These are phyloP conservation scores for Palloptera scutellata DNA, from an alignment of 2,888 invertebrate genomes.

Conservation along the genomic window DNA sequence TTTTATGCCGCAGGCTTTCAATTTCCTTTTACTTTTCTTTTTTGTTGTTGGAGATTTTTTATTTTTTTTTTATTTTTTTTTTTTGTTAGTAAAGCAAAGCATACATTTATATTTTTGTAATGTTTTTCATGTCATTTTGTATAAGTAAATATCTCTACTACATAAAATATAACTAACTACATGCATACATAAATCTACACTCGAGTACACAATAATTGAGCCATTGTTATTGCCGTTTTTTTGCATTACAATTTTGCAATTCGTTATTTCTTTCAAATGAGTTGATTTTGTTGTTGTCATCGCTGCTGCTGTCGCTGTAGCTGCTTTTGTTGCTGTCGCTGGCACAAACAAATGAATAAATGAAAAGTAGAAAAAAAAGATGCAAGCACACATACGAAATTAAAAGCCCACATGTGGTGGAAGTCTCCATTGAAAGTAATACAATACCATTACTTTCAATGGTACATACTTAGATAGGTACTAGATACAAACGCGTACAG, in stretches of 20 bases:
- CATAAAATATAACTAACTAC: too few relatives aligned
- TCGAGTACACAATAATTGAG: constrained; percentile 4
- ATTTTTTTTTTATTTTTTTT: not conserved
- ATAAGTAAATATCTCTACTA: too few relatives aligned
- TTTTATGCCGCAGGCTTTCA: constrained; percentile 10
- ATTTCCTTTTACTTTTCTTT: constrained; percentile 1
- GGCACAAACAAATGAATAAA: constrained; percentile 3
- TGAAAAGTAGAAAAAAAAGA: constrained; percentile 25
- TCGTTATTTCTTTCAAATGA: constrained; percentile 19
- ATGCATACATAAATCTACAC: not conserved
- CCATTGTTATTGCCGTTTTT: not conserved
- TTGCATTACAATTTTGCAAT: constrained; percentile 13
- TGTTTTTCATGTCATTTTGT: too few relatives aligned
- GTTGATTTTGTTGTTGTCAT: constrained; percentile 23
- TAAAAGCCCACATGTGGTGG: constrained; percentile 25
- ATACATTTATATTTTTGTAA: too few relatives aligned
- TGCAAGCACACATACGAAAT: constrained; percentile 28
- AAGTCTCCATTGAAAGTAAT: constrained; percentile 19
- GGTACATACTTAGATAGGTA: constrained; percentile 3
- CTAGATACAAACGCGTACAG: not conserved
- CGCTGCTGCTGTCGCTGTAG: constrained; percentile 32
- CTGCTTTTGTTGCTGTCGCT: constrained; percentile 20
- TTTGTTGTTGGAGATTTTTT: constrained; percentile 10
- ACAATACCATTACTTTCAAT: not conserved
- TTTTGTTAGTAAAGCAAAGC: not conserved